phyloP scores from a whole-genome alignment of 2,888 invertebrate species.

The Andrena fulva region DNA sequence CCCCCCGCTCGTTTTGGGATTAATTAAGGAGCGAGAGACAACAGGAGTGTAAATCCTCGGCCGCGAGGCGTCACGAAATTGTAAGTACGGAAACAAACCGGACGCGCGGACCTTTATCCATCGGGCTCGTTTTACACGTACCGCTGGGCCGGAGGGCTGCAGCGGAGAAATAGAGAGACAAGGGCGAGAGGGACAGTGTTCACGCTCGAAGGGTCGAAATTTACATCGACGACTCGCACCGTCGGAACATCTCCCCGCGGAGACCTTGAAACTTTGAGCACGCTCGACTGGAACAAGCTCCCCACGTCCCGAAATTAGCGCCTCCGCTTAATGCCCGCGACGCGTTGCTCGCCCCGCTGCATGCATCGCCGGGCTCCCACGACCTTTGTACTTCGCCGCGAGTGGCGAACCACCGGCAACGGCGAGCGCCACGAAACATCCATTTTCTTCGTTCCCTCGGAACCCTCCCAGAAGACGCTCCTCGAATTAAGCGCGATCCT shows the following conservation, averaged over 20 bases:
- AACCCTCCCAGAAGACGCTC: constrained; percentile 33
- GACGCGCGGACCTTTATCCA: constrained; percentile 4
- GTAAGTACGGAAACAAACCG: constrained; percentile 18
- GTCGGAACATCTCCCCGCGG: constrained; percentile 60
- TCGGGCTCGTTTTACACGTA: background rate
- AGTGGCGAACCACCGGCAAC: background rate
- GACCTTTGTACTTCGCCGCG: constrained; percentile 43
- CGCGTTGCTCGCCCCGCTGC: constrained; percentile 33
- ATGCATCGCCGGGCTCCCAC: constrained; percentile 50
- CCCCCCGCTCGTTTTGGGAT: constrained; percentile 8
- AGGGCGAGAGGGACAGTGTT: background rate
- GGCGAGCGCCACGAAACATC: constrained; percentile 38
- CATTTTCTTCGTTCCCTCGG: constrained; percentile 42
- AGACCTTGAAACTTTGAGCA: constrained; percentile 70
- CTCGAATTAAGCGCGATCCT: constrained; percentile 57
- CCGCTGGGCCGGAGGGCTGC: background rate
- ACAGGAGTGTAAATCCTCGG: constrained; percentile 1
- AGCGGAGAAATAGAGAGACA: background rate
- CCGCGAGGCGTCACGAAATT: constrained; percentile 8
- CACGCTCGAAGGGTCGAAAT: constrained; percentile 14
- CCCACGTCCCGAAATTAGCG: constrained; percentile 62
- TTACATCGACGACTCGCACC: constrained; percentile 37
- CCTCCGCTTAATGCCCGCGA: constrained; percentile 55
- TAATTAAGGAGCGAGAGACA: constrained; percentile 32
- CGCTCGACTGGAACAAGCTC: constrained; percentile 22